Conservation (phyloP, 2,888 invertebrate genomes). For the Hoplodrina ambigua region DNA sequence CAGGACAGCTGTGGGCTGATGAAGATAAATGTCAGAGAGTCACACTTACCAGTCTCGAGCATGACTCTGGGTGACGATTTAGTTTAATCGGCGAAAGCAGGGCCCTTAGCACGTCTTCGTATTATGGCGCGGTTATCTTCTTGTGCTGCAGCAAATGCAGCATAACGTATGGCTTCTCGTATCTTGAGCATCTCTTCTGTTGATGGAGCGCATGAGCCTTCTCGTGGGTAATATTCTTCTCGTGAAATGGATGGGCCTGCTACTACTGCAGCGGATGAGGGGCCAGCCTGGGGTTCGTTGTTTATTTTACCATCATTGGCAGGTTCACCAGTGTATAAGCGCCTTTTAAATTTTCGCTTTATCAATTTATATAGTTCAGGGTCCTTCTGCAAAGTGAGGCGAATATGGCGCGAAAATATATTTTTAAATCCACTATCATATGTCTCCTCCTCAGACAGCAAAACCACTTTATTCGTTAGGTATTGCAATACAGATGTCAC, state of each 20-base stretch:
- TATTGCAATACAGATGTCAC: conserved; percentile 21
- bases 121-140: not conserved
- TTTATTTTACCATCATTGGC: not conserved
- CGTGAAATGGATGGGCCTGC: not conserved
- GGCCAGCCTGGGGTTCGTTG: too few relatives aligned
- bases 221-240: too few relatives aligned
- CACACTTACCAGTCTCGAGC: not conserved
- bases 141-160: too few relatives aligned
- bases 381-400: not conserved
- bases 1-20: not conserved
- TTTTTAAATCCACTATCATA: fast-evolving
- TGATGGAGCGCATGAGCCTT: not conserved
- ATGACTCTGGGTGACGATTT: not conserved
- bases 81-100: not conserved
- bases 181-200: not conserved
- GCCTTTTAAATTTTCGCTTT: not conserved
- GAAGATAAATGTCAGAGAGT: not conserved
- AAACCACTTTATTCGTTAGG: not conserved
- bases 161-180: too few relatives aligned
- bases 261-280: not conserved
- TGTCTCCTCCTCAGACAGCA: not conserved
- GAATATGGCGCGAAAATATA: conserved; percentile 2
- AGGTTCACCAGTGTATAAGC: not conserved
- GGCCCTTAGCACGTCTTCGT: not conserved
- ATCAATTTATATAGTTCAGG: not conserved